A percentile compares a stretch with the other conserved stretches of the same genome.
phyloP scores from a whole-genome alignment of 2,888 invertebrate genomes.

The Folsomia candida region DNA sequence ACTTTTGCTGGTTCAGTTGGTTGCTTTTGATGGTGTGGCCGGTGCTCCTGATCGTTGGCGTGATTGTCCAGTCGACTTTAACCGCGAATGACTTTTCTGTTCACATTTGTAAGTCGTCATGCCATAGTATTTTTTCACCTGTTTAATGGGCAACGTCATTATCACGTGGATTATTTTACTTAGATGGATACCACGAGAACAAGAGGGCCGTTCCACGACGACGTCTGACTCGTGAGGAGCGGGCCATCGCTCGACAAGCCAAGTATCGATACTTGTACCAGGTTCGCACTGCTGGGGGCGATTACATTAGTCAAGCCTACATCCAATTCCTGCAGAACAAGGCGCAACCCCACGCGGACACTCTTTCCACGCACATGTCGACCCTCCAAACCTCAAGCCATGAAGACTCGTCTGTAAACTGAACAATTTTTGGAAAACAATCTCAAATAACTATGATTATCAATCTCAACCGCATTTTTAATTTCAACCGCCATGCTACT shows the following conservation, averaged over 20 bases:
- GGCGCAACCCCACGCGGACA: conserved; percentile 40
- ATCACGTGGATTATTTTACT: too few relatives aligned
- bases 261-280: conserved; percentile 91
- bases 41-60: conserved; percentile 65
- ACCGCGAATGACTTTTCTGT: conserved; percentile 68
- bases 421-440: too few relatives aligned
- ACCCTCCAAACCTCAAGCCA: conserved; percentile 39
- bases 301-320: conserved; percentile 77
- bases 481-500: too few relatives aligned
- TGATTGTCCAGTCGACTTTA: conserved; percentile 67
- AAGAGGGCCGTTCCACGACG: conserved; percentile 54
- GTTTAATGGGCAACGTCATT: too few relatives aligned
- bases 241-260: conserved; percentile 68
- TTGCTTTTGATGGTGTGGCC: conserved; percentile 72
- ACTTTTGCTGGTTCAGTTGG: conserved; percentile 61
- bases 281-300: conserved; percentile 72
- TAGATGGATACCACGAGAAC: conserved; percentile 4
- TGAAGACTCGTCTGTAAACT: conserved; percentile 27
- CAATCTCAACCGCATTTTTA: too few relatives aligned
- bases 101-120: conserved; percentile 60
- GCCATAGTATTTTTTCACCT: background rate
- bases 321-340: conserved; percentile 45
- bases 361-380: conserved; percentile 48
- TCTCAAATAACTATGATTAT: too few relatives aligned
- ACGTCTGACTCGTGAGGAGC: conserved; percentile 68